A percentile compares a stretch with the other conserved stretches of the same genome.
Conservation (phyloP, 2,797 vertebrate genomes). For the Mormyrops boulengeri region DNA sequence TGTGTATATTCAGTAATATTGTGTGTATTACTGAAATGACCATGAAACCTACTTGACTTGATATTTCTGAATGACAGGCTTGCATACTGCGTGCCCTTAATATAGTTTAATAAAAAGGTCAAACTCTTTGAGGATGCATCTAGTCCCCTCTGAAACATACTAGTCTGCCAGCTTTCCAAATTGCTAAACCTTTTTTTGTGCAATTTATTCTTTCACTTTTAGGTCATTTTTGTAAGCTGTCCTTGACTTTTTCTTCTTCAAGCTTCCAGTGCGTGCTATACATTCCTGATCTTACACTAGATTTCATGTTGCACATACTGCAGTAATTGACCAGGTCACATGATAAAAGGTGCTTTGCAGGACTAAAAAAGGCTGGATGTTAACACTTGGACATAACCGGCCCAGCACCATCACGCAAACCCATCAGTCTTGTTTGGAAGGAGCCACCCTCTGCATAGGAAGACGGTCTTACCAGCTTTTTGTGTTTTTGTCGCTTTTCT, state of each 20-base stretch:
- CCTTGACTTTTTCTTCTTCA: neutral
- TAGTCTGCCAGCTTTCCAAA: neutral
- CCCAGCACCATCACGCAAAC: neutral
- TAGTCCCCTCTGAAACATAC: neutral
- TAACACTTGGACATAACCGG: neutral
- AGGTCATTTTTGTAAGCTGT: neutral
- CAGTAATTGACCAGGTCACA: neutral
- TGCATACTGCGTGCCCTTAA: neutral
- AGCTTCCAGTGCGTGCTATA: neutral
- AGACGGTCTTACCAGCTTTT: neutral
- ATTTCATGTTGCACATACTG: neutral
- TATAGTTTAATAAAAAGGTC: neutral
- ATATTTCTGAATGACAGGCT: neutral
- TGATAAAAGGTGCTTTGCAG: neutral
- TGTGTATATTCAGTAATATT: no score
- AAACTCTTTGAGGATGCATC: neutral
- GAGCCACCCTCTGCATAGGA: neutral
- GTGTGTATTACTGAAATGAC: no score
- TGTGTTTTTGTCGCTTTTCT: neutral
- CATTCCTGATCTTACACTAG: neutral
- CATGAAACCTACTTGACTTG: no score
- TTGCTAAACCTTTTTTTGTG: neutral
- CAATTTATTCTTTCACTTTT: neutral
- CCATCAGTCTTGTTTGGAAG: neutral
- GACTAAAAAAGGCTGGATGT: neutral